Evolutionary conservation across 2,797 vertebrate species (phyloP).

Genomic region (Mus caroli): DNA sequence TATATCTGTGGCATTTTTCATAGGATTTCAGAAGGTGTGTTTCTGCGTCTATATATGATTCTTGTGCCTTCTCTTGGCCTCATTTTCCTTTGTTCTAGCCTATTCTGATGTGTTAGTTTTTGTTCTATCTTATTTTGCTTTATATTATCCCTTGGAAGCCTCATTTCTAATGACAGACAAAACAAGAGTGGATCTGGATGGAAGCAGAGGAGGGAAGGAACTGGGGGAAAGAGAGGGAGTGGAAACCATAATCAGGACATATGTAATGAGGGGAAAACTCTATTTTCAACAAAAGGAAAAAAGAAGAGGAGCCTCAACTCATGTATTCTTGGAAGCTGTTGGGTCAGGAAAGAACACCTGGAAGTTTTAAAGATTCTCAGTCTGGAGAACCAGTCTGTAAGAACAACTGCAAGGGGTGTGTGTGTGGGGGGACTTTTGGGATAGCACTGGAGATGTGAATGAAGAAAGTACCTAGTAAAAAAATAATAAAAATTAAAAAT

Average conservation of each 20-base stretch:
- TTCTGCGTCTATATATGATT: neutral
- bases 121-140: neutral
- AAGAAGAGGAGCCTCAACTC: neutral
- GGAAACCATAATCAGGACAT: neutral
- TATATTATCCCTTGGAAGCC: neutral
- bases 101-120: neutral
- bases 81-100: neutral
- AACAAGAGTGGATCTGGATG: neutral
- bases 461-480: no score
- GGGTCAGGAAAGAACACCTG: neutral
- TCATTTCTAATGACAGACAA: neutral
- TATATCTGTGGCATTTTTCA: neutral
- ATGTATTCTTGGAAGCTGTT: neutral
- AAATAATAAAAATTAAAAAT: no score
- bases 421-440: no score
- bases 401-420: neutral
- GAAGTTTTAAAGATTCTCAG: neutral
- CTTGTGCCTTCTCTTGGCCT: neutral
- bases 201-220: rapidly evolving
- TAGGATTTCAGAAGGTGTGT: neutral
- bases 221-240: no score
- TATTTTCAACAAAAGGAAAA: neutral
- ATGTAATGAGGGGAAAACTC: neutral
- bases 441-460: no score
- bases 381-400: neutral